phyloP scores from a whole-genome alignment of 2,888 invertebrate species.

The Hirudinaria manillensis region DNA sequence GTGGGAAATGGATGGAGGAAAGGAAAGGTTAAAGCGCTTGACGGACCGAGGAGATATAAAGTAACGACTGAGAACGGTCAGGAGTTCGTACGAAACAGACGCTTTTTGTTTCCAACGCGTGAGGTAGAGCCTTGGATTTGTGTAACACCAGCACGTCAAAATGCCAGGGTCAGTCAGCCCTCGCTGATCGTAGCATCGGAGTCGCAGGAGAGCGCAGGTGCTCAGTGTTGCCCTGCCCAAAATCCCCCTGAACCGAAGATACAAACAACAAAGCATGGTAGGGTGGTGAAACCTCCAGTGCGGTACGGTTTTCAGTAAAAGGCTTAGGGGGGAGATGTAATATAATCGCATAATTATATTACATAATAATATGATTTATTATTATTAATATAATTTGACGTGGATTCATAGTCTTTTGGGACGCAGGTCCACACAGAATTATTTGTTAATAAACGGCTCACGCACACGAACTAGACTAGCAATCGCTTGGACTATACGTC shows the following conservation, averaged over 20 bases:
- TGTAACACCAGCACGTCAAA: too few relatives aligned
- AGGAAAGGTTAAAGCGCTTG: background rate
- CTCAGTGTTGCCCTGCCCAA: too few relatives aligned
- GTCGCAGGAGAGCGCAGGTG: background rate
- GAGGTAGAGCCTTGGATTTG: background rate
- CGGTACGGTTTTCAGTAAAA: background rate
- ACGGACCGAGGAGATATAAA: constrained; percentile 1
- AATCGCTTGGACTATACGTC: too few relatives aligned
- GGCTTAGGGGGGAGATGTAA: background rate
- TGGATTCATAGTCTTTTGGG: too few relatives aligned
- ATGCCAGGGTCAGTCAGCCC: too few relatives aligned
- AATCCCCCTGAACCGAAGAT: background rate
- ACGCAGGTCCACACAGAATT: too few relatives aligned
- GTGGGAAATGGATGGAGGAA: background rate
- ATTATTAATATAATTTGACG: too few relatives aligned
- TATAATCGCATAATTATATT: too few relatives aligned
- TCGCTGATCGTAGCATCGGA: too few relatives aligned
- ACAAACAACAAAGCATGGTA: background rate
- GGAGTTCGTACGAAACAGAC: background rate
- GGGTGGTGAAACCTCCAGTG: background rate
- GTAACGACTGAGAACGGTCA: background rate
- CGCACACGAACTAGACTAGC: too few relatives aligned
- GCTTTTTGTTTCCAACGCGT: background rate
- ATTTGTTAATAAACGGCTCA: too few relatives aligned
- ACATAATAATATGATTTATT: too few relatives aligned